phyloP scores from a whole-genome alignment of 30 jellyfish, hydroid and myxozoan genomes.

The Nemopilema nomurai region DNA sequence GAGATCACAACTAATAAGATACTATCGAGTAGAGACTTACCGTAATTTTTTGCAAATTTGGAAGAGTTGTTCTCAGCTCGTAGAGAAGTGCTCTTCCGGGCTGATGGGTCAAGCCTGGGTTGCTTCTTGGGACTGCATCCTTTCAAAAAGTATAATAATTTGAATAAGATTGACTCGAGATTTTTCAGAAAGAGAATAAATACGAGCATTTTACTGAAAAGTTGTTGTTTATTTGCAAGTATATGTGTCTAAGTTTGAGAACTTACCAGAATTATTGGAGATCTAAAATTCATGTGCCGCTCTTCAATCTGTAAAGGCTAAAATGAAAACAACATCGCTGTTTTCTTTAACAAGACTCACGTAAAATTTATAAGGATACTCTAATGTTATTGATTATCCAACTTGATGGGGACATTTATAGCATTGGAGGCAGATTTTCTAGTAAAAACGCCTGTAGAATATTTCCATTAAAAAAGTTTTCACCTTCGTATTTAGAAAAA shows the following conservation, averaged over 20 bases:
- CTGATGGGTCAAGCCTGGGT: slow-evolving; percentile 34
- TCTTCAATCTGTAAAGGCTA: not conserved
- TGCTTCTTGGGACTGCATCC: slow-evolving; percentile 41
- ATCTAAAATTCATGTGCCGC: not conserved
- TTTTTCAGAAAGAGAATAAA: not conserved
- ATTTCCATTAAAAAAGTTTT: too few species aligned
- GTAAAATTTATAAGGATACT: too few species aligned
- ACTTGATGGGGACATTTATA: too few species aligned
- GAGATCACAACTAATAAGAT: too few species aligned
- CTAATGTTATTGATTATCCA: too few species aligned
- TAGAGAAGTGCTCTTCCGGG: slow-evolving; percentile 41
- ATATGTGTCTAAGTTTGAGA: not conserved
- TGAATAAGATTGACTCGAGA: too few species aligned
- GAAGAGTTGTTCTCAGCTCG: slow-evolving; percentile 62
- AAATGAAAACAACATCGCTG: not conserved
- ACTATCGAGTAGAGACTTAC: slow-evolving; percentile 52
- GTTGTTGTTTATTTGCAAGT: not conserved
- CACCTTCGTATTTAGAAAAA: too few species aligned
- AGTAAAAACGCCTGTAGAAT: too few species aligned
- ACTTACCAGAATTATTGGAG: not conserved
- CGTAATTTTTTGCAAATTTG: slow-evolving; percentile 70
- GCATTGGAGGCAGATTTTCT: too few species aligned
- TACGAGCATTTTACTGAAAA: not conserved
- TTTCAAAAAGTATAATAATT: not conserved
- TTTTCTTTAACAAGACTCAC: too few species aligned